Conservation (phyloP, 2,888 invertebrate genomes). For the Hypsopygia costalis region DNA sequence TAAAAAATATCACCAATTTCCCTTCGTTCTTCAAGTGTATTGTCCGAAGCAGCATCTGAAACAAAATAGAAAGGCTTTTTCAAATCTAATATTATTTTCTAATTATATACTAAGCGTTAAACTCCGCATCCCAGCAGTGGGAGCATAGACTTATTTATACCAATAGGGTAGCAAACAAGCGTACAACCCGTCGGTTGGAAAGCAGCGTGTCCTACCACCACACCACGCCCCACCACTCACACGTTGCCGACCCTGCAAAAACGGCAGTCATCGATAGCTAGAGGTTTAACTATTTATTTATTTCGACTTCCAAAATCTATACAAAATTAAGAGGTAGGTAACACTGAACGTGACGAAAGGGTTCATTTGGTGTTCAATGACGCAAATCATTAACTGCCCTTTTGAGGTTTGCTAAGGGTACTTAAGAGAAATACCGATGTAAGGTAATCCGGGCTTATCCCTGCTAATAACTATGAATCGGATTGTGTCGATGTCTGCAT, state of each 20-base stretch:
- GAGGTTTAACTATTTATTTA: too few species aligned
- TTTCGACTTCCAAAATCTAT: too few species aligned
- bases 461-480: background rate
- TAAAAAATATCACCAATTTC: constrained; percentile 56
- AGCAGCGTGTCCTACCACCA: too few species aligned
- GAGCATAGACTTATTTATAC: background rate
- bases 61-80: constrained; percentile 35
- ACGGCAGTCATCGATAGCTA: too few species aligned
- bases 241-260: too few species aligned
- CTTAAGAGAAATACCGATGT: background rate
- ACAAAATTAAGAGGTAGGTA: too few species aligned
- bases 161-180: too few species aligned
- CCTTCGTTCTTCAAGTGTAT: constrained; percentile 45
- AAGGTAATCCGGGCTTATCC: background rate
- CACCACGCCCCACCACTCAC: too few species aligned
- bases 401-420: constrained; percentile 1
- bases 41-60: constrained; percentile 68
- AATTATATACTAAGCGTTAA: too few species aligned
- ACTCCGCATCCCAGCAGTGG: too few species aligned
- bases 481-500: background rate
- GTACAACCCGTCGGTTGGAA: too few species aligned
- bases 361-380: constrained; percentile 9
- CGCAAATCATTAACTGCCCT: constrained; percentile 6
- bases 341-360: constrained; percentile 2
- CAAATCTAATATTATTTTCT: too few species aligned